Conservation (phyloP, 2,113 vertebrate genomes). For the Anarhynchus alexandrinus region DNA sequence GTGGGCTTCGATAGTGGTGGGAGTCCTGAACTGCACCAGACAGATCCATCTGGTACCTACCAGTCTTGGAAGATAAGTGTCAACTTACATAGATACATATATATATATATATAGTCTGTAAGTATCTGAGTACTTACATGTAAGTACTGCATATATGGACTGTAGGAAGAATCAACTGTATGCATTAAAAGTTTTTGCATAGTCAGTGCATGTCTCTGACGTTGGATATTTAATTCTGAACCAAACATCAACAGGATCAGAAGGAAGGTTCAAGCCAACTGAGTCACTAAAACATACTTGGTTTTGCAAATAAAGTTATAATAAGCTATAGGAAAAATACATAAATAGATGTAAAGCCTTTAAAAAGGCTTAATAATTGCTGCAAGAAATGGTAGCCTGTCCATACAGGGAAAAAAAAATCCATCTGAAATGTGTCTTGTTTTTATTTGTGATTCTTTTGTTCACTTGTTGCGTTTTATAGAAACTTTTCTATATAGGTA, state of each 20-base stretch:
- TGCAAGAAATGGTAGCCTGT: not conserved
- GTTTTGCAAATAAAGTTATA: not conserved
- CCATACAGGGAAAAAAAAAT: not conserved
- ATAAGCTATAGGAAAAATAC: not conserved
- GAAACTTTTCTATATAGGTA: not conserved
- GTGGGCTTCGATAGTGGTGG: conserved; percentile 83
- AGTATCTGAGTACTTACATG: not conserved
- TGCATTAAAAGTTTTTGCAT: not conserved
- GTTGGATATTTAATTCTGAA: not conserved
- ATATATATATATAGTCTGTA: not conserved
- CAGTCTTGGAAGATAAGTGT: conserved; percentile 82
- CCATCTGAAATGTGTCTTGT: not conserved
- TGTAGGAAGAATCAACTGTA: not conserved
- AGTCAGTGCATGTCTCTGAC: not conserved
- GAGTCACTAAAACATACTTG: not conserved
- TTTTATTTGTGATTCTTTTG: not conserved
- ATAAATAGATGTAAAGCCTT: not conserved
- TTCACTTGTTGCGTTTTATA: not conserved
- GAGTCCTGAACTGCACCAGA: conserved; percentile 82
- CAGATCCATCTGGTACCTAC: conserved; percentile 83
- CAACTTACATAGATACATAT: not conserved
- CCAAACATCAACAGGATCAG: not conserved
- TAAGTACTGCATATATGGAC: not conserved
- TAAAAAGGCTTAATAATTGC: not conserved
- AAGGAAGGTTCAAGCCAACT: not conserved